phyloP scores from a whole-genome alignment of 2,797 vertebrate genomes.

The Gymnothorax reevesii region DNA sequence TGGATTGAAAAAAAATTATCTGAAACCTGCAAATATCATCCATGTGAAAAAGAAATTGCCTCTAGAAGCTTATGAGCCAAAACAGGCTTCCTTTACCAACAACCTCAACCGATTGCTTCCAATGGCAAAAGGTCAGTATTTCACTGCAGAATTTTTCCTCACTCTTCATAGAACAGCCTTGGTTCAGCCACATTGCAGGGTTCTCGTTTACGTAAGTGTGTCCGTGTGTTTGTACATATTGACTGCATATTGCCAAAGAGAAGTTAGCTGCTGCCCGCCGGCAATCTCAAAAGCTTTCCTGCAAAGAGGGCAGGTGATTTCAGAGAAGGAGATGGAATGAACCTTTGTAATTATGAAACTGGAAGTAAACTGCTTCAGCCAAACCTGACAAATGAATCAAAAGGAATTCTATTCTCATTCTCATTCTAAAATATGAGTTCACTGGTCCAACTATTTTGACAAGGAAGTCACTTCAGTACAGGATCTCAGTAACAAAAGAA shows the following conservation, averaged over 20 bases:
- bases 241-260: background rate
- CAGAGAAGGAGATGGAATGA: conserved; percentile 57
- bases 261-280: conserved; percentile 43
- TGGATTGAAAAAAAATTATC: no score
- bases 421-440: conserved; percentile 20
- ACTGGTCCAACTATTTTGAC: background rate
- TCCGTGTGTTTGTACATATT: background rate
- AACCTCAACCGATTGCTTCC: no score
- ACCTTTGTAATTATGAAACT: conserved; percentile 56
- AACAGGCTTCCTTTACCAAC: no score
- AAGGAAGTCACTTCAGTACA: background rate
- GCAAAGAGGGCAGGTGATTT: conserved; percentile 47
- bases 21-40: no score
- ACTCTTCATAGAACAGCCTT: no score
- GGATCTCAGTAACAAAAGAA: background rate
- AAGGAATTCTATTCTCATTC: conserved; percentile 25
- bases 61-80: no score
- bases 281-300: conserved; percentile 41
- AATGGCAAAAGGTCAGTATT: no score
- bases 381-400: conserved; percentile 26
- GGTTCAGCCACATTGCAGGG: no score
- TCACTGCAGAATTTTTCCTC: no score
- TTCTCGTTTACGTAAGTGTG: no score
- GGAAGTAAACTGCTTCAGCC: conserved; percentile 44
- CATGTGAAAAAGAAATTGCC: no score